phyloP scores from a whole-genome alignment of 2,113 vertebrate genomes.

The Oncorhynchus clarkii region DNA sequence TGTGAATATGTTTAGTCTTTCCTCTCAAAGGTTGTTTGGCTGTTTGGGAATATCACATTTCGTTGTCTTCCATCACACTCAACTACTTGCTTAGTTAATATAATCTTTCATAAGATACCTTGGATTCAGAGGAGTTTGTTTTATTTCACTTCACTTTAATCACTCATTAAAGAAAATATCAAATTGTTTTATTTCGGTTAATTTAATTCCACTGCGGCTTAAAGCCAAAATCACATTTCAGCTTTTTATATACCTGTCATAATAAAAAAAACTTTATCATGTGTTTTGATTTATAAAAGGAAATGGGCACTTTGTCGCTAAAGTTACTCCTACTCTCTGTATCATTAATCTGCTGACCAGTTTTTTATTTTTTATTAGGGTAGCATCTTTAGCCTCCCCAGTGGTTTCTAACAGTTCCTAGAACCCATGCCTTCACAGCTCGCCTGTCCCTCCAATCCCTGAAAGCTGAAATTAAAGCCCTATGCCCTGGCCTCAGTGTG shows the following conservation, averaged over 20 bases:
- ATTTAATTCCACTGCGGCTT: too few species aligned
- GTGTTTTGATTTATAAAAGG: background rate
- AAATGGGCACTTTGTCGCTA: background rate
- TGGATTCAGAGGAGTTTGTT: background rate
- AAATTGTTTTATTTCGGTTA: too few species aligned
- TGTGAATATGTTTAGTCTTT: too few species aligned
- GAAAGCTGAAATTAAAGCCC: slow-evolving; percentile 11
- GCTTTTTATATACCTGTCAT: too few species aligned
- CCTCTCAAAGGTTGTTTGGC: too few species aligned
- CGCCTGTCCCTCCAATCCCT: background rate
- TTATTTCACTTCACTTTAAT: background rate
- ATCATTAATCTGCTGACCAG: too few species aligned
- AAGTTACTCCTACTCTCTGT: background rate
- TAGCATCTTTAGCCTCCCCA: too few species aligned
- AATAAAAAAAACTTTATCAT: background rate
- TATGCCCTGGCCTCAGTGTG: slow-evolving; percentile 2
- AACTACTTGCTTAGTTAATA: slow-evolving; percentile 28
- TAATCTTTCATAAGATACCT: slow-evolving; percentile 43
- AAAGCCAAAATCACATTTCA: too few species aligned
- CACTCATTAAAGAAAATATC: too few species aligned
- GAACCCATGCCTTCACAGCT: background rate
- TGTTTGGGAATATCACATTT: too few species aligned
- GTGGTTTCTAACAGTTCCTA: background rate
- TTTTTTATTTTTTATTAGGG: too few species aligned
- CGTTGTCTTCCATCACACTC: too few species aligned